These are phyloP conservation scores for Bactericera cockerelli DNA, from an alignment of 1,140 invertebrate genomes.

Conservation along the genomic window DNA sequence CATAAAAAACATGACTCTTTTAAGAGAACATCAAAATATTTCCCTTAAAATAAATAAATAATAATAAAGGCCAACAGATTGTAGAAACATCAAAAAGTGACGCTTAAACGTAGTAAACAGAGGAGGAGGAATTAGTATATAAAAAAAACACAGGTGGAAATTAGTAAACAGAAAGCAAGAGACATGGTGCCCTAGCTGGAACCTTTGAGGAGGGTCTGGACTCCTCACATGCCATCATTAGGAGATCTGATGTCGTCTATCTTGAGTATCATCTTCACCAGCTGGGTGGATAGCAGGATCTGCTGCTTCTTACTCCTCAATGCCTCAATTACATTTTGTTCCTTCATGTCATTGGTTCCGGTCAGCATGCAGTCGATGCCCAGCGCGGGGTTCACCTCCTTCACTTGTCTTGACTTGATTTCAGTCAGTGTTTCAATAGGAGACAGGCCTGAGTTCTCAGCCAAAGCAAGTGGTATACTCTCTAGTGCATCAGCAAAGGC, in stretches of 20 bases:
- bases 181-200: too few species aligned
- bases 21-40: too few species aligned
- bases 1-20: too few species aligned
- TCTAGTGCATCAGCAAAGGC: constrained; percentile 93
- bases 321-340: constrained; percentile 92
- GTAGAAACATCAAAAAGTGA: too few species aligned
- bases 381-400: constrained; percentile 69
- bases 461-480: constrained; percentile 82
- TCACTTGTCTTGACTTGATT: constrained; percentile 75
- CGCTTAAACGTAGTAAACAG: too few species aligned
- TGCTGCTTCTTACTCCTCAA: constrained; percentile 95
- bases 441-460: constrained; percentile 90
- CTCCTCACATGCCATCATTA: constrained; percentile 29
- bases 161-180: too few species aligned
- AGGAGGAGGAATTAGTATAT: too few species aligned
- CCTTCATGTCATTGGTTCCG: constrained; percentile 85
- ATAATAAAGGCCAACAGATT: too few species aligned
- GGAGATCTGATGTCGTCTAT: constrained; percentile 93
- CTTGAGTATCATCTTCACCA: constrained; percentile 99
- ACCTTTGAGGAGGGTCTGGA: too few species aligned
- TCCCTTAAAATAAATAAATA: too few species aligned
- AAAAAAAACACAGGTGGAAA: too few species aligned
- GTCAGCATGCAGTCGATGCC: constrained; percentile 90
- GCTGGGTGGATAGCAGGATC: constrained; percentile 85
- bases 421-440: constrained; percentile 86